These are phyloP conservation scores for Anoplius nigerrimus DNA, from an alignment of 2,888 invertebrate genomes.

Conservation along the genomic window DNA sequence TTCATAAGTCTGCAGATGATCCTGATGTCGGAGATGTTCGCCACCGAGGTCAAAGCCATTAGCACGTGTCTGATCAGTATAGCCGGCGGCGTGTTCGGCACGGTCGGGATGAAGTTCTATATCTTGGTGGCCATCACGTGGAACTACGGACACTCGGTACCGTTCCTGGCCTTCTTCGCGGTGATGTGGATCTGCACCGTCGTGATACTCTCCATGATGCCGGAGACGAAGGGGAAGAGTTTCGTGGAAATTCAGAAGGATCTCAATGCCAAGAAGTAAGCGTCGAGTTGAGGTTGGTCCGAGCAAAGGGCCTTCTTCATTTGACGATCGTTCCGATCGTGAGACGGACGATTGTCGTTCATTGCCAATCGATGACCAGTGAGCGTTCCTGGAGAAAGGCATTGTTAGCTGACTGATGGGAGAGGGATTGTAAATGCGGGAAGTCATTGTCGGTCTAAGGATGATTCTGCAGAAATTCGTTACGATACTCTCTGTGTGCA, in stretches of 20 bases:
- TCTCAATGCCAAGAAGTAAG: constrained; percentile 23
- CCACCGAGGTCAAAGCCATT: constrained; percentile 57
- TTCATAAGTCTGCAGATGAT: constrained; percentile 49
- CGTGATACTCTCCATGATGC: constrained; percentile 42
- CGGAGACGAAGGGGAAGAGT: constrained; percentile 64
- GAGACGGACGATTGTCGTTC: too few species aligned
- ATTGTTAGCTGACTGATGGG: too few species aligned
- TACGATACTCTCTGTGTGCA: too few species aligned
- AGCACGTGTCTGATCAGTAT: constrained; percentile 46
- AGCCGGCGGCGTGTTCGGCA: constrained; percentile 40
- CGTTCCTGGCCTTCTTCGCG: constrained; percentile 51
- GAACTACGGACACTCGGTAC: constrained; percentile 53
- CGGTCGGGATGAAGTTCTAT: constrained; percentile 52
- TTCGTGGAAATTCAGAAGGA: constrained; percentile 59
- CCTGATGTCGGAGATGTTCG: constrained; percentile 59
- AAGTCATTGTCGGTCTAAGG: too few species aligned
- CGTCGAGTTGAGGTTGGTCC: too few species aligned
- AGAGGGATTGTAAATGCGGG: too few species aligned
- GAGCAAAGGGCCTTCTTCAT: too few species aligned
- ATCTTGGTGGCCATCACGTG: constrained; percentile 51
- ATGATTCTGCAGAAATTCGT: too few species aligned
- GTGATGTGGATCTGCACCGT: constrained; percentile 39
- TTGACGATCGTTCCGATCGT: too few species aligned
- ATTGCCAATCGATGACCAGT: too few species aligned
- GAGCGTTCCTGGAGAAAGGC: too few species aligned